These are phyloP conservation scores for Leucophenga montana DNA, from an alignment of 2,888 invertebrate species.

Conservation along the genomic window DNA sequence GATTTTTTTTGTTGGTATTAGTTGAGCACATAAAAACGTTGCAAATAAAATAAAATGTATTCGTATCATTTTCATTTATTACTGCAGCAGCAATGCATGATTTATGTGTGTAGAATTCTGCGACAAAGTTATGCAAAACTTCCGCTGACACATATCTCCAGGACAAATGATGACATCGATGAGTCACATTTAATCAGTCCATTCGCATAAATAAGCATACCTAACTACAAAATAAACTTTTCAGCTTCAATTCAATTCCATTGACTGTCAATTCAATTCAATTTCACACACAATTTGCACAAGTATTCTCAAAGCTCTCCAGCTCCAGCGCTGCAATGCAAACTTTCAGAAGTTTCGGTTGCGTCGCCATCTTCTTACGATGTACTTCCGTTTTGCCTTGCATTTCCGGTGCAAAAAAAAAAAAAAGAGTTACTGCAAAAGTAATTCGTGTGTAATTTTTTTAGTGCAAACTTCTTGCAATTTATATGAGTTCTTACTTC, in stretches of 20 bases:
- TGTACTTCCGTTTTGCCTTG: neutral
- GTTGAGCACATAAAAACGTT: slow-evolving; percentile 2
- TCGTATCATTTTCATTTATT: slow-evolving; percentile 63
- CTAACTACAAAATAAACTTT: slow-evolving; percentile 4
- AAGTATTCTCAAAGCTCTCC: neutral
- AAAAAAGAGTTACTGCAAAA: neutral
- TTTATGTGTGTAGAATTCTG: slow-evolving; percentile 1
- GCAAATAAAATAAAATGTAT: slow-evolving; percentile 22
- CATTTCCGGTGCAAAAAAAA: neutral
- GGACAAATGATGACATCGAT: neutral
- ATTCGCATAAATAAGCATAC: neutral
- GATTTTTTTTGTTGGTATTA: slow-evolving; percentile 3
- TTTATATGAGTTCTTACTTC: neutral
- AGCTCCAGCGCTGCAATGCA: no score
- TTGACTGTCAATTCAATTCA: neutral
- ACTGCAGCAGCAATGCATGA: slow-evolving; percentile 61
- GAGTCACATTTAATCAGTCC: no score
- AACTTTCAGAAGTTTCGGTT: no score
- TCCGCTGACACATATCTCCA: neutral
- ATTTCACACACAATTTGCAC: slow-evolving; percentile 6
- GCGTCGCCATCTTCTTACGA: no score
- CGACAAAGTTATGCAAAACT: neutral
- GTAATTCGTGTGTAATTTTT: neutral
- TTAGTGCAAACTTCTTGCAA: neutral
- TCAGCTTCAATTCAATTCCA: neutral